These are phyloP conservation scores for Dryoscopus gambensis DNA, from an alignment of 2,113 vertebrate genomes.

Conservation along the genomic window DNA sequence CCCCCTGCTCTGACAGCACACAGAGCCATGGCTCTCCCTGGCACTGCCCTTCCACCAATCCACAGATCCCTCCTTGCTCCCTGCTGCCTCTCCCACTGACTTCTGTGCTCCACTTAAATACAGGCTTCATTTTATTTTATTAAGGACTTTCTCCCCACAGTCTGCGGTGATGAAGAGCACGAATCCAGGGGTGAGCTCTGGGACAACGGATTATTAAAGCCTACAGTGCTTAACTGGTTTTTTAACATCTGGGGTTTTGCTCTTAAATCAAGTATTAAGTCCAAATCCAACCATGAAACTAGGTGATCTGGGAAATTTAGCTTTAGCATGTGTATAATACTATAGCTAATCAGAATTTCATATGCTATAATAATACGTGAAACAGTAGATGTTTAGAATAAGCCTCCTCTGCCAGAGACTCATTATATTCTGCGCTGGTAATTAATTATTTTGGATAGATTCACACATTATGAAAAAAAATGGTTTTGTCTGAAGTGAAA, in stretches of 20 bases:
- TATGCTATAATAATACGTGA: neutral
- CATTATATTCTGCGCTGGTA: neutral
- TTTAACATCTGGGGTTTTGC: conserved; percentile 17
- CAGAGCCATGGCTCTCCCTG: neutral
- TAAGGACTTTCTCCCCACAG: neutral
- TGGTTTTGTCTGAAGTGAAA: neutral
- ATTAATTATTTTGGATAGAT: conserved; percentile 23
- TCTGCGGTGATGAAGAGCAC: neutral
- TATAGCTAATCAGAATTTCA: conserved; percentile 52
- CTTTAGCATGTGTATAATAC: conserved; percentile 32
- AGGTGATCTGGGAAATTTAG: conserved; percentile 50
- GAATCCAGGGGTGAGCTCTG: neutral
- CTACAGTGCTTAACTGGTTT: neutral
- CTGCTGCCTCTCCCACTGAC: neutral
- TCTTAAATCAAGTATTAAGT: conserved; percentile 39
- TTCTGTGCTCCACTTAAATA: neutral
- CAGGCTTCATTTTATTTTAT: neutral
- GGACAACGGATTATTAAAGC: conserved; percentile 34
- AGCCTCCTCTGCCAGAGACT: neutral
- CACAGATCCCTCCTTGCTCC: neutral
- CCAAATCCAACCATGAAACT: conserved; percentile 43
- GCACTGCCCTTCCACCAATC: neutral
- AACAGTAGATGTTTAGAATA: neutral
- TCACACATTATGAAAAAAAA: neutral
- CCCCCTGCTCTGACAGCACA: neutral